Evolutionary conservation across 2,888 invertebrate species (phyloP).

Genomic region (Eurytoma californica): DNA sequence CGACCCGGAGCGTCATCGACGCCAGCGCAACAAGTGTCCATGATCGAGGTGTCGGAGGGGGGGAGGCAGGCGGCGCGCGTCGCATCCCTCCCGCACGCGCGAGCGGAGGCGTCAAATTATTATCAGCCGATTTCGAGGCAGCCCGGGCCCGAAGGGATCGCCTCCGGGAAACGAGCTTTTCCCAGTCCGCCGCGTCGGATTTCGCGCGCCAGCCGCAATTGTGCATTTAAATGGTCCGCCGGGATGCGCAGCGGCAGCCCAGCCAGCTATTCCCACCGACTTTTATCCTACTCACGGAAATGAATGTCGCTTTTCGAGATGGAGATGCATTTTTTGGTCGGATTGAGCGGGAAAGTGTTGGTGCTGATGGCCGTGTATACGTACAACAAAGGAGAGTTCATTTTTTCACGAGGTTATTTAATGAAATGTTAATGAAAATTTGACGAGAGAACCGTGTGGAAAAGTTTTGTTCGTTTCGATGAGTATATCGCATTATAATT

Average conservation of each 20-base stretch:
- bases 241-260: not conserved
- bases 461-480: conserved; percentile 47
- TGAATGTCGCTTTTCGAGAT: not conserved
- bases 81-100: not conserved
- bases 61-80: not conserved
- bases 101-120: conserved; percentile 21
- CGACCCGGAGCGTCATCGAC: conserved; percentile 27
- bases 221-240: not conserved
- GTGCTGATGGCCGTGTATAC: not conserved
- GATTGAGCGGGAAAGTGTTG: too few relatives aligned
- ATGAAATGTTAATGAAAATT: conserved; percentile 18
- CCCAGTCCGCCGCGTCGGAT: conserved; percentile 22
- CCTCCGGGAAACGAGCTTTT: conserved; percentile 38
- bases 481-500: conserved; percentile 32
- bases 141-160: conserved; percentile 40
- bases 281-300: not conserved
- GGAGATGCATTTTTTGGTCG: not conserved
- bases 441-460: conserved; percentile 14
- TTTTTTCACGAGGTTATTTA: not conserved
- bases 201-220: conserved; percentile 3
- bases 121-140: conserved; percentile 45
- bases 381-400: not conserved
- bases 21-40: conserved; percentile 46
- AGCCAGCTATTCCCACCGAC: not conserved
- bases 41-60: conserved; percentile 11